A percentile compares a stretch with the other conserved stretches of the same genome.
Evolutionary conservation across 1,140 invertebrate genomes (phyloP).

Genomic region (Lepidurus apus): DNA sequence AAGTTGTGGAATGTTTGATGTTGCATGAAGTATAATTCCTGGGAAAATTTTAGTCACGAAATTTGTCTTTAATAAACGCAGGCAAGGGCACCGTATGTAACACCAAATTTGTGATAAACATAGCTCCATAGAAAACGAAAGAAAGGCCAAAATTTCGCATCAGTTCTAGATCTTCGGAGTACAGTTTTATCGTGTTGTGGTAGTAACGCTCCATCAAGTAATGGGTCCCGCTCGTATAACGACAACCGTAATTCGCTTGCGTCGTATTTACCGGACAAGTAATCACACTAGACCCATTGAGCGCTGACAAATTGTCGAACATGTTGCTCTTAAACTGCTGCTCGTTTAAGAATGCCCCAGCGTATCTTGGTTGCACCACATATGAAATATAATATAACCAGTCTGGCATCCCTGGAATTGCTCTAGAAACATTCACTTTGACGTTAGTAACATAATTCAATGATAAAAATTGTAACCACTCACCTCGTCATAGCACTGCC

Average conservation of each 20-base stretch:
- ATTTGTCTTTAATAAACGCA: conserved; percentile 80
- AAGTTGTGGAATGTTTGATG: neutral
- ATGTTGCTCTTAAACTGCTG: conserved; percentile 54
- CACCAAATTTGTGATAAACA: conserved; percentile 75
- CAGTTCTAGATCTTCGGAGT: conserved; percentile 52
- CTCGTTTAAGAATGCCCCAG: conserved; percentile 62
- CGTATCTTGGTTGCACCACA: conserved; percentile 67
- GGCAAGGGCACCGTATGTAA: conserved; percentile 79
- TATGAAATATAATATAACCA: conserved; percentile 75
- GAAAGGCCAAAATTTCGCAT: conserved; percentile 75
- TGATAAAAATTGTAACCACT: conserved; percentile 35
- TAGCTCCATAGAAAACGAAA: conserved; percentile 71
- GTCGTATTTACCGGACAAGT: conserved; percentile 27
- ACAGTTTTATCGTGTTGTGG: conserved; percentile 41
- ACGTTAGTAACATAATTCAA: neutral
- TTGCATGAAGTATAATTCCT: neutral
- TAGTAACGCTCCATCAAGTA: conserved; percentile 65
- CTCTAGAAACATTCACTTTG: conserved; percentile 39
- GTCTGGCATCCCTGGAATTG: conserved; percentile 58
- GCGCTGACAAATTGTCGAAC: conserved; percentile 34
- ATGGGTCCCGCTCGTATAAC: conserved; percentile 64
- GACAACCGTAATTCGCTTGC: conserved; percentile 47
- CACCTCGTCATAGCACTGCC: conserved; percentile 74
- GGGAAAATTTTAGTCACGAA: conserved; percentile 59
- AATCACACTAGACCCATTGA: conserved; percentile 38